These are phyloP conservation scores for Lepidonotus clava DNA, from an alignment of 2,888 invertebrate species.

Conservation along the genomic window DNA sequence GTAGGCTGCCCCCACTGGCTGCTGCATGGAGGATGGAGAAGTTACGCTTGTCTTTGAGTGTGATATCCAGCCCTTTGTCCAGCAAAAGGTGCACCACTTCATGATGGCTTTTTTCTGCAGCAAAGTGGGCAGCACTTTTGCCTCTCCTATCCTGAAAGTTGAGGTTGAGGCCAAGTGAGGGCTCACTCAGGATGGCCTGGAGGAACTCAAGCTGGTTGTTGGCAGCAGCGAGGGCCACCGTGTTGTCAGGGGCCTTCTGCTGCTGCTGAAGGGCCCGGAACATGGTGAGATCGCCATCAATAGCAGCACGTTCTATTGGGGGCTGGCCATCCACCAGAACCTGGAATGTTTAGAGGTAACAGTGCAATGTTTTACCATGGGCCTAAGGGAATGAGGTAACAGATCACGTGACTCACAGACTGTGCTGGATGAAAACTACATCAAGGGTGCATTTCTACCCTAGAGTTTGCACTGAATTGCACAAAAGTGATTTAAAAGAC, in stretches of 20 bases:
- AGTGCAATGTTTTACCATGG: too few relatives aligned
- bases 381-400: too few relatives aligned
- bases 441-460: too few relatives aligned
- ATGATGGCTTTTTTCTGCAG: constrained; percentile 11
- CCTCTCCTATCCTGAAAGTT: constrained; percentile 17
- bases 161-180: background rate
- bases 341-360: too few relatives aligned
- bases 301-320: background rate
- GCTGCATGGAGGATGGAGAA: constrained; percentile 30
- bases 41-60: background rate
- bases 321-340: background rate
- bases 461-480: too few relatives aligned
- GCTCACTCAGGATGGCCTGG: background rate
- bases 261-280: background rate
- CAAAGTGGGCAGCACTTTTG: background rate
- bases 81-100: constrained; percentile 1
- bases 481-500: too few relatives aligned
- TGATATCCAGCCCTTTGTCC: background rate
- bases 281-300: constrained; percentile 11
- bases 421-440: too few relatives aligned
- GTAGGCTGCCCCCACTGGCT: background rate
- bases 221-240: background rate
- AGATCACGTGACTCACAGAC: too few relatives aligned
- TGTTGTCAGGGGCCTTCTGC: background rate
- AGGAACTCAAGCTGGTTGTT: background rate